A percentile compares a stretch with the other conserved stretches of the same genome.
Evolutionary conservation across 2,888 invertebrate species (phyloP).

Genomic region (Lasioglossum oenotherae): DNA sequence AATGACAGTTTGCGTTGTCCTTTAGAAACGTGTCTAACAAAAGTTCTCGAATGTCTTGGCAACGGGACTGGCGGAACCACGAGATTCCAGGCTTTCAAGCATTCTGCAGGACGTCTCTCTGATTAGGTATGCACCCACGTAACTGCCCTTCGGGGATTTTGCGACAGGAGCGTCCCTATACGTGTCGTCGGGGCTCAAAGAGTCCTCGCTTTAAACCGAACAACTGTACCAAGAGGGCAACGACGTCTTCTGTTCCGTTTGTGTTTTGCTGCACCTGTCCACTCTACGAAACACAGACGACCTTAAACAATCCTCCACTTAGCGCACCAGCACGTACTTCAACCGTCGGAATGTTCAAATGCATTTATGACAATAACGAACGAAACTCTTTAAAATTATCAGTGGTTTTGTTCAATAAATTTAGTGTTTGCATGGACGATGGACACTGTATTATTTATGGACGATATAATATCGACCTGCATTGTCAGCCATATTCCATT

Average conservation of each 20-base stretch:
- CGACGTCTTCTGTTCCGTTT: slow-evolving; percentile 20
- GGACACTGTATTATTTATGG: too few species aligned
- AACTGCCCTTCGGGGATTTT: slow-evolving; percentile 57
- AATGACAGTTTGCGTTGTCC: slow-evolving; percentile 46
- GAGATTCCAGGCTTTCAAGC: slow-evolving; percentile 42
- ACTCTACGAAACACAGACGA: neutral
- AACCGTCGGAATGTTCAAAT: neutral
- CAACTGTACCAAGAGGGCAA: slow-evolving; percentile 38
- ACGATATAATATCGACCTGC: too few species aligned
- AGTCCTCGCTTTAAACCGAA: slow-evolving; percentile 38
- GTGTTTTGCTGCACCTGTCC: slow-evolving; percentile 33
- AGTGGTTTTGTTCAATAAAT: too few species aligned
- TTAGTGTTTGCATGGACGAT: too few species aligned
- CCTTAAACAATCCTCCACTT: neutral
- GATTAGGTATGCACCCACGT: slow-evolving; percentile 67
- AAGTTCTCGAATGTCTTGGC: slow-evolving; percentile 47
- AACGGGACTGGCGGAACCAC: slow-evolving; percentile 48
- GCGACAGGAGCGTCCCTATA: slow-evolving; percentile 57
- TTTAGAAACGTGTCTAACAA: slow-evolving; percentile 46
- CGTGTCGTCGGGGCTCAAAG: slow-evolving; percentile 62
- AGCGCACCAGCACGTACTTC: neutral
- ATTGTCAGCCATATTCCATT: too few species aligned
- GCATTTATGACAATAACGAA: too few species aligned
- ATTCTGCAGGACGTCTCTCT: slow-evolving; percentile 56
- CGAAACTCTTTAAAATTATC: too few species aligned